phyloP scores from a whole-genome alignment of 2,797 vertebrate genomes.

The Pteropus rufus region DNA sequence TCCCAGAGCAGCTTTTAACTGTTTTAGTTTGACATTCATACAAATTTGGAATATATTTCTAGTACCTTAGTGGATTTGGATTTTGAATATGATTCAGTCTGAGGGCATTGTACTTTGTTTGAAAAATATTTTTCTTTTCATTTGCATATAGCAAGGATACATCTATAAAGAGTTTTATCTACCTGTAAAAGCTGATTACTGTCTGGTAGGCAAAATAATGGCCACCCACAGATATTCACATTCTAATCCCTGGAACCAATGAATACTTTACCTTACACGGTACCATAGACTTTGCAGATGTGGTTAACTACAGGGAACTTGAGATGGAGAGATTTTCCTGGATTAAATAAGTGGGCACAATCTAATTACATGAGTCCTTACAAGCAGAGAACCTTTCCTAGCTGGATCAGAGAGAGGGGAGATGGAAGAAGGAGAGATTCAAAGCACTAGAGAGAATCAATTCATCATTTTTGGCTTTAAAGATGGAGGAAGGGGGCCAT shows the following conservation, averaged over 20 bases:
- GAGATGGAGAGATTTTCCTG: background rate
- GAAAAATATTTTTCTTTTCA: conserved; percentile 26
- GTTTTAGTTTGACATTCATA: background rate
- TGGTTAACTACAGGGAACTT: background rate
- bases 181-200: background rate
- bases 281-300: background rate
- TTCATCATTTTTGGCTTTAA: background rate
- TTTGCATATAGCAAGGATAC: background rate
- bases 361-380: background rate
- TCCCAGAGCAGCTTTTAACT: background rate
- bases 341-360: background rate
- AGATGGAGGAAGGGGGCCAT: background rate
- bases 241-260: background rate
- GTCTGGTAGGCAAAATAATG: background rate
- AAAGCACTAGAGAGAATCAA: background rate
- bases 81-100: background rate
- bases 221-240: background rate
- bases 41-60: background rate
- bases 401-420: background rate
- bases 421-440: background rate
- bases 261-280: background rate
- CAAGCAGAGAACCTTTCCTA: background rate
- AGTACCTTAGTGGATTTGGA: background rate
- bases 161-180: background rate
- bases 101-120: background rate